phyloP scores from a whole-genome alignment of 2,888 invertebrate species.

The Orthosia gothica region DNA sequence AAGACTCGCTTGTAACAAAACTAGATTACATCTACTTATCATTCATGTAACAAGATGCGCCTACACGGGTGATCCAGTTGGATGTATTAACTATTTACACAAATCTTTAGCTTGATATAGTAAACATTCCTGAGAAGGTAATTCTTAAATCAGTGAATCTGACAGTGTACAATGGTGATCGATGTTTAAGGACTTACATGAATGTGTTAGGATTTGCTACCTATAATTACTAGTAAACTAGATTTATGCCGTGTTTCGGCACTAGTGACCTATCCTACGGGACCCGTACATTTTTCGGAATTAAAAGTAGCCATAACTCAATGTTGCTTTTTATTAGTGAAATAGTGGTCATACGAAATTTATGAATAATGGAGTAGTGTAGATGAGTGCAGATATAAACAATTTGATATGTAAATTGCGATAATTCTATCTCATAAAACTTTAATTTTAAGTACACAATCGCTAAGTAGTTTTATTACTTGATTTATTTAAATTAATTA shows the following conservation, averaged over 20 bases:
- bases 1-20: constrained; percentile 37
- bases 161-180: constrained; percentile 5
- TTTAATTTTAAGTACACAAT: constrained; percentile 25
- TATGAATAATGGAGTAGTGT: background rate
- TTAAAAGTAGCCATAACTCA: too few relatives aligned
- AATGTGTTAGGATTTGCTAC: too few relatives aligned
- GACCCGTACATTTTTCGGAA: too few relatives aligned
- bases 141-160: background rate
- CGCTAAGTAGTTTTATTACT: constrained; percentile 1
- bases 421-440: constrained; percentile 14
- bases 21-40: constrained; percentile 47
- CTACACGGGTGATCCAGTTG: constrained; percentile 48
- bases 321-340: too few relatives aligned
- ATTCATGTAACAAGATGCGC: constrained; percentile 50
- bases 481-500: constrained; percentile 40
- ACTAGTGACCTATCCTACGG: too few relatives aligned
- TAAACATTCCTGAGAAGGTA: constrained; percentile 3
- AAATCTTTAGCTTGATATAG: background rate
- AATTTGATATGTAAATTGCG: background rate
- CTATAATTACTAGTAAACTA: too few relatives aligned
- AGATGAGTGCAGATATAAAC: background rate
- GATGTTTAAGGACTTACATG: background rate
- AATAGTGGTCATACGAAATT: too few relatives aligned
- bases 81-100: constrained; percentile 13
- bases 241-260: too few relatives aligned